Percentiles rank a stretch among this genome's conserved stretches.
These are phyloP conservation scores for Drosophila anomalata DNA, from an alignment of 2,888 invertebrate species.

Conservation along the genomic window DNA sequence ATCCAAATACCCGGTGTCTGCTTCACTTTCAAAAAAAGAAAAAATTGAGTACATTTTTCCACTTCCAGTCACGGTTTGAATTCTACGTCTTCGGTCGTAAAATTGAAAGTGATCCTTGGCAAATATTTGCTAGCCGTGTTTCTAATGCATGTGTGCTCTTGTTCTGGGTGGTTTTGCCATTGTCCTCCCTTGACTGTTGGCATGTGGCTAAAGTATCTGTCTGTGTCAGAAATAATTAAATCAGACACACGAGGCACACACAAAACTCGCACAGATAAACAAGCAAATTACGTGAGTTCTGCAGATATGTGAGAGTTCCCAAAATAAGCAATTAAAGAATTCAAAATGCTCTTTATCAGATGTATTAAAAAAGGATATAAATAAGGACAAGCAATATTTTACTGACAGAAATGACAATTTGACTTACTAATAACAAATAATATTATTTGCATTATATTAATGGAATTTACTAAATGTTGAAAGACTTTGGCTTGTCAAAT, in stretches of 20 bases:
- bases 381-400: neutral
- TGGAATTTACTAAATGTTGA: neutral
- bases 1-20: conserved; percentile 7
- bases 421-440: neutral
- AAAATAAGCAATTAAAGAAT: conserved; percentile 8
- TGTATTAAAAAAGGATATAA: neutral
- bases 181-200: conserved; percentile 16
- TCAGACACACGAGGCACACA: conserved; percentile 43
- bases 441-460: neutral
- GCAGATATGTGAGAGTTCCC: conserved; percentile 5
- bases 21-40: conserved; percentile 36
- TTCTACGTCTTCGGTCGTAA: conserved; percentile 42
- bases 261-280: conserved; percentile 43
- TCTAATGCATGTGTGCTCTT: conserved; percentile 3
- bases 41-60: conserved; percentile 42
- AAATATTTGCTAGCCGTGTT: conserved; percentile 63
- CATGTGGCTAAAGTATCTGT: conserved; percentile 36
- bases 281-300: conserved; percentile 43
- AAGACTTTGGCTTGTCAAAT: neutral
- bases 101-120: conserved; percentile 67
- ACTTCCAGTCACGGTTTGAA: conserved; percentile 25
- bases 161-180: neutral
- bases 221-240: conserved; percentile 44
- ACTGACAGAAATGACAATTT: neutral
- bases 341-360: conserved; percentile 8